phyloP scores from a whole-genome alignment of 2,113 vertebrate genomes.

The Perca flavescens region DNA sequence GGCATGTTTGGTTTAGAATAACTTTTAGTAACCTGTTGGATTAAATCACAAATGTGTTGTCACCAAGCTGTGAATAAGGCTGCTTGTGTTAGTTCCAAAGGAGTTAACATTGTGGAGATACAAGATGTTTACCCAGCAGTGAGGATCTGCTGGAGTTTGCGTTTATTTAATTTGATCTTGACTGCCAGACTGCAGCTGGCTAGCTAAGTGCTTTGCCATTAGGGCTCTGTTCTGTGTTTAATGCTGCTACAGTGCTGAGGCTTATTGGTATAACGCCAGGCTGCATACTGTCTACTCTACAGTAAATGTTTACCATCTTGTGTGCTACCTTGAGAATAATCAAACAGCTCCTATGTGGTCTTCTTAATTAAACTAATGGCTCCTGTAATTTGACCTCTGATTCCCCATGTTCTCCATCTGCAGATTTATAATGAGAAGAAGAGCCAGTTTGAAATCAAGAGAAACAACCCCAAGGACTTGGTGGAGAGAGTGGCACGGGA shows the following conservation, averaged over 20 bases:
- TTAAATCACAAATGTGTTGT: slow-evolving; percentile 9
- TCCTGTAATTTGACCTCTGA: slow-evolving; percentile 46
- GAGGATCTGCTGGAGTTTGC: slow-evolving; percentile 61
- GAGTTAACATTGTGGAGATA: slow-evolving; percentile 24
- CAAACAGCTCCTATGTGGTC: slow-evolving; percentile 41
- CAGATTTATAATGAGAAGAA: slow-evolving; percentile 97
- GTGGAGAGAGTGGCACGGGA: slow-evolving; percentile 96
- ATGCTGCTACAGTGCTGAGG: slow-evolving; percentile 52
- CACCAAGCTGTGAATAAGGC: slow-evolving; percentile 28
- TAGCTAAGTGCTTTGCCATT: slow-evolving; percentile 71
- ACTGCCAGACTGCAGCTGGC: slow-evolving; percentile 63
- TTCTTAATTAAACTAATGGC: slow-evolving; percentile 60
- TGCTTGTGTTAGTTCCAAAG: slow-evolving; percentile 36
- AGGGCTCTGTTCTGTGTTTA: slow-evolving; percentile 67
- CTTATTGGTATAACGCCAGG: slow-evolving; percentile 51
- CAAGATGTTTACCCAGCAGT: slow-evolving; percentile 54
- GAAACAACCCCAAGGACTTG: slow-evolving; percentile 93
- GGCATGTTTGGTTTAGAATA: background rate
- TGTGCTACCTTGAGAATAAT: slow-evolving; percentile 48
- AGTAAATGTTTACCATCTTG: slow-evolving; percentile 64
- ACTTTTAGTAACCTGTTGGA: slow-evolving; percentile 8
- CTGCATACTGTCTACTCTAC: slow-evolving; percentile 50
- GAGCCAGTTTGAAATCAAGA: slow-evolving; percentile 96
- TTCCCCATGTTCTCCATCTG: slow-evolving; percentile 62
- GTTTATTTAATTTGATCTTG: slow-evolving; percentile 70